Base-by-base conservation (phyloP, 92 coral and sea anemone species). In the Parazoanthus darwini region DNA sequence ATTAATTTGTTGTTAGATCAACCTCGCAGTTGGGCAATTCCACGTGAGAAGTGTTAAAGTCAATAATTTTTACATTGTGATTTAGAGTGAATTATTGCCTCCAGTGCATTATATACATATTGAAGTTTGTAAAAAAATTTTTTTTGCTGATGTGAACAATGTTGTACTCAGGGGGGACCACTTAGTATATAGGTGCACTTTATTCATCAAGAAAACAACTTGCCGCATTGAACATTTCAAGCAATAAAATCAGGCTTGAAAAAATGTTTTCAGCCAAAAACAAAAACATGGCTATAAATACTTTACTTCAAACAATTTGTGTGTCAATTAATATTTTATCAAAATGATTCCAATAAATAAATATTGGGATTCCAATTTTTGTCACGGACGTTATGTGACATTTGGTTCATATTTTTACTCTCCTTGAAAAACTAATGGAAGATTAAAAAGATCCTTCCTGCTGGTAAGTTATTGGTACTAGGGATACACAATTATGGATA, bases 81-180 rank as follows among this genome's bases (percentile, higher is more conserved):
- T 65, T 65, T 65, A 65, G 71, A 65, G 48, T 44, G 48, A 44
- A 44, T 44, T 44, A 44, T 44, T 44, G 48, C 48, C 48, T 44
- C 48, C 48, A 65, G 71, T 65, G 71, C 71, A 65, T 65, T 65
- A 65, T 65, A 65, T 65, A 65, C 71, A 65, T 65, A 65, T 1
- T 65, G 71, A 65, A 65, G 25, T 65, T 65, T 65, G 71, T 11
- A 65, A 65, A 15, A 65, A 65, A 65, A 1, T 5, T 65, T 65
- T 65, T 65, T 65, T 72, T 29, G 77, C 77, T 72, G 36, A 72
- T 72, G 77, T 72, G 77, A 72, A 72, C 77, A 72, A 72, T 23
- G 77, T 29, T 29, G 77, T 72, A 72, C 77, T 72, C 77, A 72
- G 77, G 77, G 77, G 77, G 77, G 77, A 72, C 35, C 77, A 29